Evolutionary conservation across 2,888 invertebrate species (phyloP).

Genomic region (Sesamia inferens): DNA sequence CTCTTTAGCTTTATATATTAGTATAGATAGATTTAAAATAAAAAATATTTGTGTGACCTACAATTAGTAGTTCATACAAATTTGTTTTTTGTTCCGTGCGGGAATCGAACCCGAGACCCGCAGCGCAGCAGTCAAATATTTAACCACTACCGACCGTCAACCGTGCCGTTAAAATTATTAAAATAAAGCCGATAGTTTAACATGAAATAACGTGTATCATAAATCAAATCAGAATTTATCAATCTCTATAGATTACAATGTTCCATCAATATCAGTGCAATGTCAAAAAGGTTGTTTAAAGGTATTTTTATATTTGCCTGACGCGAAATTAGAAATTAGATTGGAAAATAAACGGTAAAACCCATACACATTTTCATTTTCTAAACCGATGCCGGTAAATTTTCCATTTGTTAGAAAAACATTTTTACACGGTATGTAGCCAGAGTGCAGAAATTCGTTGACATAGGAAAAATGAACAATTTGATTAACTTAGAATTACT

Average conservation of each 20-base stretch:
- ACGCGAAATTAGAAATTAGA: conserved; percentile 11
- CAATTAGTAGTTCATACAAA: no score
- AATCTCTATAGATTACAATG: neutral
- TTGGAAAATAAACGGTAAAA: neutral
- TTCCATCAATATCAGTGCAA: neutral
- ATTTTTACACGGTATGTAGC: neutral
- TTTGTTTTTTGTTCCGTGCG: no score
- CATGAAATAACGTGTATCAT: no score
- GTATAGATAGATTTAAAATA: no score
- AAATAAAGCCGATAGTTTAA: no score
- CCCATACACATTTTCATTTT: neutral
- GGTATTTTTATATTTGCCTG: conserved; percentile 2
- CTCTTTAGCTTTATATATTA: no score
- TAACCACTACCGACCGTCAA: no score
- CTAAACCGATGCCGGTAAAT: conserved; percentile 4
- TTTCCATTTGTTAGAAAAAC: conserved; percentile 7
- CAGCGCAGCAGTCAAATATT: no score
- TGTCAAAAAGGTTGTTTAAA: neutral
- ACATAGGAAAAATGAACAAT: neutral
- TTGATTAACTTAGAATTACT: neutral
- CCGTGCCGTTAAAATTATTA: no score
- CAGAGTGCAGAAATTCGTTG: neutral
- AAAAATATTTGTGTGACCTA: no score
- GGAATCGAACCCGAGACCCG: no score
- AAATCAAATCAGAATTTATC: no score